A percentile compares a stretch with the other conserved stretches of the same genome.
Evolutionary conservation across 2,797 vertebrate genomes (phyloP).

Genomic region (Helicolenus hilgendorfi): DNA sequence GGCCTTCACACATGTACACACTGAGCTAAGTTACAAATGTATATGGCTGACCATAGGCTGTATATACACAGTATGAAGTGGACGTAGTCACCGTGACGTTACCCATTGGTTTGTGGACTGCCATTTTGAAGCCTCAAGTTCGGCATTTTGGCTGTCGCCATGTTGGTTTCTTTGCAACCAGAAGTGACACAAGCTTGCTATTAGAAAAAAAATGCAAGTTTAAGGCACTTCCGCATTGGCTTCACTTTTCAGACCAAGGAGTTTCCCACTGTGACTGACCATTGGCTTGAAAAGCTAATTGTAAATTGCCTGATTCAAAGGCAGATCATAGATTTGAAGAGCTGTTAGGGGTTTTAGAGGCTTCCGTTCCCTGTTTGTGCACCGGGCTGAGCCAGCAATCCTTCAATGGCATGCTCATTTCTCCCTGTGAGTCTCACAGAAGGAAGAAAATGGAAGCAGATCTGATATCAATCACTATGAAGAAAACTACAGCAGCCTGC

Average conservation of each 20-base stretch:
- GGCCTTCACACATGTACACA: not conserved
- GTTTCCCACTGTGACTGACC: no score
- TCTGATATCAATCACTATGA: constrained; percentile 12
- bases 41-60: not conserved
- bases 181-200: no score
- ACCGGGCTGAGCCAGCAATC: not conserved
- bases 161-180: no score
- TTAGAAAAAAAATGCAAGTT: no score
- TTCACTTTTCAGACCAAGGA: no score
- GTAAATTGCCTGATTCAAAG: not conserved
- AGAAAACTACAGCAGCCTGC: not conserved
- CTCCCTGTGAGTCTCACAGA: not conserved
- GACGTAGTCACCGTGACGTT: no score
- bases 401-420: not conserved
- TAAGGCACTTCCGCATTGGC: no score
- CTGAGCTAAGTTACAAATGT: not conserved
- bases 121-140: no score
- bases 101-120: no score
- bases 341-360: not conserved
- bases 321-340: not conserved
- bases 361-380: not conserved
- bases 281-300: not conserved
- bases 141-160: no score
- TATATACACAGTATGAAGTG: no score
- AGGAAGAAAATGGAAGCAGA: constrained; percentile 15